These are phyloP conservation scores for Colinus virginianus DNA, from an alignment of 2,113 vertebrate species.

Conservation along the genomic window DNA sequence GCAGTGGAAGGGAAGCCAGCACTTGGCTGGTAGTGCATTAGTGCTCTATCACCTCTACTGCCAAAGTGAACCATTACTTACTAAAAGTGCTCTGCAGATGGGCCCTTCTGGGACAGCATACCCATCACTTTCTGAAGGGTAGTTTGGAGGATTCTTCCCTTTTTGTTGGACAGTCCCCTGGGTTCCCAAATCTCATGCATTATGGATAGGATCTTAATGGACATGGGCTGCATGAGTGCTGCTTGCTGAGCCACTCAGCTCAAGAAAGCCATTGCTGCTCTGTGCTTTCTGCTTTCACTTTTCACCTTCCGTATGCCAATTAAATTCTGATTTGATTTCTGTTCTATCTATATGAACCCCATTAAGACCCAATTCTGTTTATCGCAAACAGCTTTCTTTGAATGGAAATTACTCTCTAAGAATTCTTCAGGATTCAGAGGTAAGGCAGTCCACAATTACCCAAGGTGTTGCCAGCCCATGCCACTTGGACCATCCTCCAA, in stretches of 20 bases:
- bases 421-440: background rate
- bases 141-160: constrained; percentile 51
- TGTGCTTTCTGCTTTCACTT: background rate
- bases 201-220: constrained; percentile 70
- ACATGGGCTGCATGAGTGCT: constrained; percentile 17
- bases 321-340: constrained; percentile 69
- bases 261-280: background rate
- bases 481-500: background rate
- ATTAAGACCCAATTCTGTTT: constrained; percentile 69
- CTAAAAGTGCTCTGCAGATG: constrained; percentile 7
- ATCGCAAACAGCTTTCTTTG: constrained; percentile 59
- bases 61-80: constrained; percentile 24
- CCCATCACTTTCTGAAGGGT: constrained; percentile 13
- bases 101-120: constrained; percentile 34
- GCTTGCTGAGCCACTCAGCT: background rate
- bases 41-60: constrained; percentile 43
- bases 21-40: background rate
- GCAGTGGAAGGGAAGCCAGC: background rate
- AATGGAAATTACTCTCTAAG: background rate
- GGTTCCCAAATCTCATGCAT: constrained; percentile 54
- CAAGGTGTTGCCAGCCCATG: background rate
- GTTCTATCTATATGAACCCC: constrained; percentile 49
- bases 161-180: constrained; percentile 36
- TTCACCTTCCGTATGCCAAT: constrained; percentile 31
- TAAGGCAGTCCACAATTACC: background rate